Base-by-base conservation (phyloP, 2,113 vertebrate species). In the Excalfactoria chinensis region DNA sequence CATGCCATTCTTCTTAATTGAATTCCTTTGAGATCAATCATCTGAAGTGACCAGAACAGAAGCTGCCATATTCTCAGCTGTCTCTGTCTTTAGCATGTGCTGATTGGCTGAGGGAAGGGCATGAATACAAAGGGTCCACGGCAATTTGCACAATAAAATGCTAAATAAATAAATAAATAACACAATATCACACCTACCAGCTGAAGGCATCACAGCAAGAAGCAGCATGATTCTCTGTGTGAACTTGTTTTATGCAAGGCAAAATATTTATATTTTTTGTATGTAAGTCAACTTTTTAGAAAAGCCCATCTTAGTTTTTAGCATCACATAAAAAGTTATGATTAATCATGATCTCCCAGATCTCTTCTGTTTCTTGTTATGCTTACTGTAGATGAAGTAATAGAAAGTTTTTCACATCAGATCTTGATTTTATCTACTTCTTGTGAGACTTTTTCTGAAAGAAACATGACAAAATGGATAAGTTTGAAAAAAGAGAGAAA, bases 1-100 rank as follows among this genome's bases (percentile, higher is more conserved):
- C 72, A 32, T 73, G 70, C 63, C 44, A 59, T 67, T 86, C 53
- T 59, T 90, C 83, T 79, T 95, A 86, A 95, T 78, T 93, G 64
- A 44, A 88, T 95, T 95, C 73, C 43, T 93, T 67, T 63, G 83
- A 63, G 22, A 91, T 94, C 80, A 84, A 91, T 94, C 80, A 84
- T 88, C n/a, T 28, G 93, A 90, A 96, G 26, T 90, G 83, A 79
- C 67, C 35, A 79, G 76, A 83, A 90, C 80, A 93, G 76, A 28
- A 88, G 23, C 53, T 66, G 53, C 70, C 60, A 5, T 64, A 55
- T 41, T 60, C 40, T 14, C 58, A 66, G 26, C 35, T 34, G 9
- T 70, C 11, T 78, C 43, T 73, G 41, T 18, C 53, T 70, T 37
- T 32, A 8, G 32, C 35, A 72, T 89, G 80, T 35, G 35, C 87